Evolutionary conservation across 2,888 invertebrate genomes (phyloP), one percentile per base, ranked within the genome.

Genomic region (Taenaris catops): DNA sequence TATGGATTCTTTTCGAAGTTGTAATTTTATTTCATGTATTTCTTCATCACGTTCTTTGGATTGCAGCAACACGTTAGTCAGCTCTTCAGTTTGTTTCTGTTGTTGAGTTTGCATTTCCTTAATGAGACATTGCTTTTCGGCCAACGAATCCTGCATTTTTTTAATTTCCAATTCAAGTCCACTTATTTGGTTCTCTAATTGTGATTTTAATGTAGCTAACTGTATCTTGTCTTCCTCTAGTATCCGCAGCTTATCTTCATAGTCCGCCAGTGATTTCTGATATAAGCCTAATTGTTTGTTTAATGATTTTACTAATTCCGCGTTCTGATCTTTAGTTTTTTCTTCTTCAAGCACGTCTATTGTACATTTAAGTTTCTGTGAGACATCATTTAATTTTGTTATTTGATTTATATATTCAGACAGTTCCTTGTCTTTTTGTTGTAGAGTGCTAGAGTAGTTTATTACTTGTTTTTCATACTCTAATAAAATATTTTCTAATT

Each of bases 1-100:
- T 28, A 92, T 90, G 0, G 91, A 88, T 49, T 89, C 88, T 71
- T 91, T 79, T 65, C 88, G 75, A 25, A 89, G 62, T 28, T 88
- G 76, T 32, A 90, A 61, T 46, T 90, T 73, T 25, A 75, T 72
- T 83, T 81, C 62, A 47, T 89, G 84, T 42, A 88, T 87, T 76
- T 89, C 84, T 65, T 88, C 79, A 66, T 89, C 86, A 29, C 88
- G 75, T 46, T 88, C 84, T 63, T 89, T 84, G 28, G 88, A 75
- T 64, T 89, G 70, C 3, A 66, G 44, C 53, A 66, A 64, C 38
- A 88, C 61, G 51, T 79, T 57, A 35, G 84, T 58, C 51, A 87
- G 64, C 51, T 89, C 86, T 25, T 86, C 73, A n/a, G 73, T 62
- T 36, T 86, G 81, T 37, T 83, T 80, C 25, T 88, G 78, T 40